These are phyloP conservation scores for Ophioninae sp. DNA, from an alignment of 2,888 invertebrate species.

Conservation along the genomic window DNA sequence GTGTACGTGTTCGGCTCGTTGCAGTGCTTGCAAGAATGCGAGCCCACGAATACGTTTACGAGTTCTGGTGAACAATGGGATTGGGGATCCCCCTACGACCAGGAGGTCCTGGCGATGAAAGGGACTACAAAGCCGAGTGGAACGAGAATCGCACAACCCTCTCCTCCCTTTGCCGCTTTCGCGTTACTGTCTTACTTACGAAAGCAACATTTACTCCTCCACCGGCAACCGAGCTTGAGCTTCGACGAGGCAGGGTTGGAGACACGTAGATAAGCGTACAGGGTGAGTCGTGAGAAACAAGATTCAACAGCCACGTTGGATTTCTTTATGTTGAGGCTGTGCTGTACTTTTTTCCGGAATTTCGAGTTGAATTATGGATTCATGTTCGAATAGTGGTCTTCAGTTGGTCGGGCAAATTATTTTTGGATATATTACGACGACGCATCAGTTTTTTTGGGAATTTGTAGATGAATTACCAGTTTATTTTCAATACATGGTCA, in stretches of 20 bases:
- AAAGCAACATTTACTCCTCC: constrained; percentile 55
- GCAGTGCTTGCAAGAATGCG: constrained; percentile 36
- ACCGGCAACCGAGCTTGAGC: constrained; percentile 22
- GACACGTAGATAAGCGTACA: neutral
- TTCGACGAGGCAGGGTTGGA: constrained; percentile 1
- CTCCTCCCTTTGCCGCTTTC: constrained; percentile 51
- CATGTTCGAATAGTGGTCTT: too few species aligned
- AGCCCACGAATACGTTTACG: constrained; percentile 37
- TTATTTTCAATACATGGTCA: too few species aligned
- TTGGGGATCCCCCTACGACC: constrained; percentile 2
- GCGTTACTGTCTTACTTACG: constrained; percentile 57
- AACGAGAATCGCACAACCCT: constrained; percentile 40
- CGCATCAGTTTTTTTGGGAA: too few species aligned
- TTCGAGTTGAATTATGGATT: too few species aligned
- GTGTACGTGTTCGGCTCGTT: neutral
- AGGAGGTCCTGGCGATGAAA: constrained; percentile 31
- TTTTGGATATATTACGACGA: too few species aligned
- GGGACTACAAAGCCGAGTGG: constrained; percentile 35
- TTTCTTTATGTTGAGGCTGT: too few species aligned
- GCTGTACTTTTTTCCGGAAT: too few species aligned
- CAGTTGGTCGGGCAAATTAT: too few species aligned
- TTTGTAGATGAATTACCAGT: too few species aligned
- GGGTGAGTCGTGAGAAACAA: too few species aligned
- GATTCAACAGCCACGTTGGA: too few species aligned
- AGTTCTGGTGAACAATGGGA: constrained; percentile 28